Evolutionary conservation across 2,888 invertebrate genomes (phyloP), one percentile per base, ranked within the genome.

Genomic region (Syrphus vitripennis): DNA sequence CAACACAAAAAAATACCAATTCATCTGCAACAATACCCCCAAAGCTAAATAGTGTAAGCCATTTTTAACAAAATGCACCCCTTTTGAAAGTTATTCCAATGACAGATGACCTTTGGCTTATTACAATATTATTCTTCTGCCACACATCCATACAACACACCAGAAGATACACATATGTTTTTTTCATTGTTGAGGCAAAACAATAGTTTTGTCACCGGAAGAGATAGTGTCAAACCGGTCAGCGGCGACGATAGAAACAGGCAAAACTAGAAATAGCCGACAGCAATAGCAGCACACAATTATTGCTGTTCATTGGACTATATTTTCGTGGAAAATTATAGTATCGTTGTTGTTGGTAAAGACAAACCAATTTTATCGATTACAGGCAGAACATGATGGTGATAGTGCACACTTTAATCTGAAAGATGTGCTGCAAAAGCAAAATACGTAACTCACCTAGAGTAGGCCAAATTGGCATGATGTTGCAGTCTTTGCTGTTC

Each of bases 401-500:
- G 0, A 26, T n/a, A 53, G 34, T 34, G 1, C 16, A 26, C 9
- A 19, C n/a, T 55, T 16, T 12, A 10, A 29, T 16, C 29, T 55
- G 16, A 31, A 29, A 40, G 40, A 40, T 37, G 37, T 19, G 26
- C n/a, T 24, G 24, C 26, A 77, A n/a, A 50, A 45, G 12, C 3
- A 80, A 21, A 42, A 61, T n/a, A 53, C 63, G 61, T 61, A 71
- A 61, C 88, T 82, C 87, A 91, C 91, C 91, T 92, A 69, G 91
- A 91, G 81, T 91, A 91, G 40, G 91, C 92, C 81, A 92, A 89
- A 82, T 88, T 92, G 70, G 92, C 91, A 86, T 92, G 92, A 88
- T 93, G 92, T 88, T 92, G 91, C 87, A 93, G 90, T 90, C 90
- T 90, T 90, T 91, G 91, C 89, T 91, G 91, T 89, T 93, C 92